Evolutionary conservation across 2,113 vertebrate genomes (phyloP).

Genomic region (Ceyx melanurus): DNA sequence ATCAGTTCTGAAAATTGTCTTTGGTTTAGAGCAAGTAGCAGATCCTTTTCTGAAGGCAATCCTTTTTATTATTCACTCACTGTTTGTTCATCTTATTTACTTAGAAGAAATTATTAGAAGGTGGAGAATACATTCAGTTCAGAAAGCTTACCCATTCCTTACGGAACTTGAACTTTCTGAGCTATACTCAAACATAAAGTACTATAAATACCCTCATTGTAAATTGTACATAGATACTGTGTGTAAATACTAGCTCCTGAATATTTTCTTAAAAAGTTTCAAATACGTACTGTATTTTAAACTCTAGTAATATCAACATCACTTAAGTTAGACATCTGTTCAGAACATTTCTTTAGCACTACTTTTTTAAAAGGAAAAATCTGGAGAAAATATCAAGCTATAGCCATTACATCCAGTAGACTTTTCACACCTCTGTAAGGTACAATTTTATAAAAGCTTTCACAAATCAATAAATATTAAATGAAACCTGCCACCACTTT

Average conservation of each 20-base stretch:
- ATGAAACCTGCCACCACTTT: constrained; percentile 16
- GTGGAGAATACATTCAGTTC: background rate
- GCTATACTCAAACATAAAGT: background rate
- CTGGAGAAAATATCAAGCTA: constrained; percentile 49
- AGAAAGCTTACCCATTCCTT: background rate
- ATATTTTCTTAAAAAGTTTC: constrained; percentile 51
- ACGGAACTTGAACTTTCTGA: constrained; percentile 3
- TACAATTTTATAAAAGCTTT: constrained; percentile 35
- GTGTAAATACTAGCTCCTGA: constrained; percentile 42
- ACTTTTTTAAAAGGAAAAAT: constrained; percentile 61
- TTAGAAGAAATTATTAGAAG: constrained; percentile 19
- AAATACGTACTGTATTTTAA: constrained; percentile 46
- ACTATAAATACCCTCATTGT: constrained; percentile 54
- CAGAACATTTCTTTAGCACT: constrained; percentile 59
- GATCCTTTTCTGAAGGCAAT: background rate
- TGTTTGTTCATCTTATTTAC: constrained; percentile 32
- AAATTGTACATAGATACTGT: constrained; percentile 38
- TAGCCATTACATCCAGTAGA: constrained; percentile 56
- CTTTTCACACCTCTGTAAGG: constrained; percentile 59
- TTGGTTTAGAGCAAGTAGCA: background rate
- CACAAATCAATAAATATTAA: constrained; percentile 31
- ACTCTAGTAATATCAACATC: background rate
- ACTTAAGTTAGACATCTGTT: constrained; percentile 65
- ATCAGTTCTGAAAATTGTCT: background rate
- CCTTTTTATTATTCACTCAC: background rate